These are phyloP conservation scores for Ptychodera flava DNA, from an alignment of 35 echinoderm and acorn worm genomes.

Conservation along the genomic window DNA sequence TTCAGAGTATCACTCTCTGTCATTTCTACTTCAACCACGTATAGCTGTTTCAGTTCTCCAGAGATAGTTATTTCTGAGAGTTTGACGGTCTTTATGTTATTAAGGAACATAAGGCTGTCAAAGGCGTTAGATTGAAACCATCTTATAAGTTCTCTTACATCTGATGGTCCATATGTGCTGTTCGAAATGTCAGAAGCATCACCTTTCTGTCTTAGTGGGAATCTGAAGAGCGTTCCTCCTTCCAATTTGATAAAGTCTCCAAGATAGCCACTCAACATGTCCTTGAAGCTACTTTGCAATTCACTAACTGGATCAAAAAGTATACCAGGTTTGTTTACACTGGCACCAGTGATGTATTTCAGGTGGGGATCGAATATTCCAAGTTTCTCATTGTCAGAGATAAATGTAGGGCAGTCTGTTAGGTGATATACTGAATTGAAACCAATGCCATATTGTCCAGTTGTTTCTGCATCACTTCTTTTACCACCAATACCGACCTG, in stretches of 20 bases:
- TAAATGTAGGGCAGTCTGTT: conserved; percentile 70
- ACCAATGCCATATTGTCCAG: conserved; percentile 68
- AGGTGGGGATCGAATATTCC: conserved; percentile 36
- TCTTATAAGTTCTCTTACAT: neutral
- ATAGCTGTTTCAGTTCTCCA: neutral
- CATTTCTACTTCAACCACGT: conserved; percentile 12
- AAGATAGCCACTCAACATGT: neutral
- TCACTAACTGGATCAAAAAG: neutral
- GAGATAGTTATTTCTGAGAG: neutral
- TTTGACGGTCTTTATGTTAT: neutral
- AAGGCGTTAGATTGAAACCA: neutral
- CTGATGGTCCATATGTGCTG: neutral
- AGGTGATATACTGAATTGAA: conserved; percentile 83
- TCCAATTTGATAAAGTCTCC: neutral
- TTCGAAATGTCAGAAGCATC: neutral
- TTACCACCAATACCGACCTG: conserved; percentile 64
- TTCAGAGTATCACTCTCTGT: neutral
- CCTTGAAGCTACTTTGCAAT: neutral
- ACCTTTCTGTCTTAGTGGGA: neutral
- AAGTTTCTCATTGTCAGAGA: conserved; percentile 32
- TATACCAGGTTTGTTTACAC: conserved; percentile 6
- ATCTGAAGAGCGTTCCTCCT: neutral
- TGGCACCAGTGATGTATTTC: conserved; percentile 10
- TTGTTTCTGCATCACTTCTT: conserved; percentile 27
- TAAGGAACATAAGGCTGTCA: neutral